Conservation (phyloP, 2,888 invertebrate species). For the Acrocyrtus sp. region DNA sequence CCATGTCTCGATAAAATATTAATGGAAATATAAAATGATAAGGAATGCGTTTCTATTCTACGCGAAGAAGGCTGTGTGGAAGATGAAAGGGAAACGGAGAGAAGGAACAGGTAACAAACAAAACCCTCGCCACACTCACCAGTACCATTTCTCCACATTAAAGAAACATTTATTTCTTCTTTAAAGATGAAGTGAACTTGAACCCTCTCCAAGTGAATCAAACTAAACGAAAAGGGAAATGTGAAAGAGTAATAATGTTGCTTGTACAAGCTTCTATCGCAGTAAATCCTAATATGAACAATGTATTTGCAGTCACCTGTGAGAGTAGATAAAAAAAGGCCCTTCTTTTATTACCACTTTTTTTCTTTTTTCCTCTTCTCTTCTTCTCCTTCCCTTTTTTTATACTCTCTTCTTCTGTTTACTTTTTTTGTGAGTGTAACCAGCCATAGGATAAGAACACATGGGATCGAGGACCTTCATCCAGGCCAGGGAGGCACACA, state of each 20-base stretch:
- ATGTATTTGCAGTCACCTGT: slow-evolving; percentile 50
- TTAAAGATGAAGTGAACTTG: slow-evolving; percentile 43
- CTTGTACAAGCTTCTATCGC: slow-evolving; percentile 8
- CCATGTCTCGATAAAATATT: too few relatives aligned
- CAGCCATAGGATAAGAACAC: slow-evolving; percentile 18
- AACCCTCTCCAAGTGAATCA: slow-evolving; percentile 42
- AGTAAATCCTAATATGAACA: neutral
- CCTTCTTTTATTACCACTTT: slow-evolving; percentile 7
- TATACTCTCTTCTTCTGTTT: slow-evolving; percentile 22
- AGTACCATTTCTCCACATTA: neutral
- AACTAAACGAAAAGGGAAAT: slow-evolving; percentile 34
- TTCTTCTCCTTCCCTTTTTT: slow-evolving; percentile 14
- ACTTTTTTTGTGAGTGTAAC: slow-evolving; percentile 17
- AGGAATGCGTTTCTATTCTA: too few relatives aligned
- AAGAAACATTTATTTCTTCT: slow-evolving; percentile 21
- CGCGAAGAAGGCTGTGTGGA: slow-evolving; percentile 18
- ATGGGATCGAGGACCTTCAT: neutral
- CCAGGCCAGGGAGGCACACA: too few relatives aligned
- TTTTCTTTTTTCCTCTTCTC: slow-evolving; percentile 9
- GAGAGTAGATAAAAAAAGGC: slow-evolving; percentile 35
- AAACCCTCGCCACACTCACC: neutral
- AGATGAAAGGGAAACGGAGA: slow-evolving; percentile 36
- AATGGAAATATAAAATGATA: too few relatives aligned
- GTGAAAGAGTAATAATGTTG: slow-evolving; percentile 31
- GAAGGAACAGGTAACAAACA: slow-evolving; percentile 45